These are phyloP conservation scores for Lytechinus variegatus DNA, from an alignment of 35 echinoderm and acorn worm species.

Conservation along the genomic window DNA sequence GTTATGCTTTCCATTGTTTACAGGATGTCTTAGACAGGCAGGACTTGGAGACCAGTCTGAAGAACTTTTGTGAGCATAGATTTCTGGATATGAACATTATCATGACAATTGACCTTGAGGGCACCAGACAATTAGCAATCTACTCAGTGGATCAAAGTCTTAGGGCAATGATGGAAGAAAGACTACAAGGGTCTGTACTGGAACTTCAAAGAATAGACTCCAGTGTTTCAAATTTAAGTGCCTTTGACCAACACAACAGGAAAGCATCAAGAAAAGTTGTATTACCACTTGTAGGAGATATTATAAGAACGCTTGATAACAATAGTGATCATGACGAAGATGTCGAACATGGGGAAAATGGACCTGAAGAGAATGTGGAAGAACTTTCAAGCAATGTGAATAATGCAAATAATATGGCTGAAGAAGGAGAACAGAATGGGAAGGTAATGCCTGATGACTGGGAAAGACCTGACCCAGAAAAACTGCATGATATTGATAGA, in stretches of 20 bases:
- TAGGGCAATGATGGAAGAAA: conserved; percentile 25
- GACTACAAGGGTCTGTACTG: conserved; percentile 22
- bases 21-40: conserved; percentile 19
- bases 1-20: not conserved
- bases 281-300: not conserved
- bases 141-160: conserved; percentile 41
- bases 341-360: conserved; percentile 20
- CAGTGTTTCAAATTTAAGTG: conserved; percentile 42
- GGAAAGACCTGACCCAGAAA: not conserved
- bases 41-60: not conserved
- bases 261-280: conserved; percentile 46
- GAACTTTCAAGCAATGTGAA: conserved; percentile 43
- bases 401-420: conserved; percentile 31
- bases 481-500: not conserved
- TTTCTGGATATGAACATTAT: conserved; percentile 27
- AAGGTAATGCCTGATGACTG: conserved; percentile 32
- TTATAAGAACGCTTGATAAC: conserved; percentile 32
- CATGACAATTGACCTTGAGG: conserved; percentile 51
- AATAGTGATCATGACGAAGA: not conserved
- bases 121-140: conserved; percentile 47
- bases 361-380: not conserved
- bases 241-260: conserved; percentile 46
- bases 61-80: conserved; percentile 27
- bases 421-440: conserved; percentile 2
- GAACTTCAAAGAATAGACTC: conserved; percentile 38